A percentile compares a stretch with the other conserved stretches of the same genome.
phyloP scores from a whole-genome alignment of 1,140 invertebrate genomes.

The Liolophura sinensis region DNA sequence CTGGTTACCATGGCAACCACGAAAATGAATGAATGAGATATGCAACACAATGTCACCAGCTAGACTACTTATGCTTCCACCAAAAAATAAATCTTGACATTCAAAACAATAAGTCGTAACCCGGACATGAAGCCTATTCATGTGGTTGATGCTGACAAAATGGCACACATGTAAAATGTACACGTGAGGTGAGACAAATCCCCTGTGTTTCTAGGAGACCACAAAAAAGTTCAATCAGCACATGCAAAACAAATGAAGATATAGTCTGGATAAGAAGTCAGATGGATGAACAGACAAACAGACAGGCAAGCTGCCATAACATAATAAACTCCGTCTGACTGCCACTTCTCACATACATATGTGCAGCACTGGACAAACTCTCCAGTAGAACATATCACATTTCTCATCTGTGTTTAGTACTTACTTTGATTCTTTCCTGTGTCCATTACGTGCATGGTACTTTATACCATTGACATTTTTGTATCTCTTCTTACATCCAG shows the following conservation, averaged over 20 bases:
- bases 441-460: slow-evolving; percentile 83
- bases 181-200: too few species aligned
- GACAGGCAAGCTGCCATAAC: background rate
- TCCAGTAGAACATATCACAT: background rate
- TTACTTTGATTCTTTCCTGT: slow-evolving; percentile 80
- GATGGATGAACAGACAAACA: background rate
- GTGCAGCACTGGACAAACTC: background rate
- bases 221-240: too few species aligned
- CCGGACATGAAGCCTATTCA: too few species aligned
- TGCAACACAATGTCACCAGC: too few species aligned
- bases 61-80: too few species aligned
- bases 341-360: background rate
- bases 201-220: too few species aligned
- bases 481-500: slow-evolving; percentile 83
- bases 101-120: too few species aligned
- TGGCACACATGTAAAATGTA: too few species aligned
- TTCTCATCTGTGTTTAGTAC: slow-evolving; percentile 39
- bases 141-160: too few species aligned
- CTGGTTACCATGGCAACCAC: too few species aligned
- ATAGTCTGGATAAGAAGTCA: background rate
- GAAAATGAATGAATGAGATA: too few species aligned
- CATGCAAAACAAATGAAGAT: background rate
- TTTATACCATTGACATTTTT: slow-evolving; percentile 88
- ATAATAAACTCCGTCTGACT: background rate
- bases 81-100: too few species aligned